These are phyloP conservation scores for Macrosteles quadrilineatus DNA, from an alignment of 1,140 invertebrate genomes.

Conservation along the genomic window DNA sequence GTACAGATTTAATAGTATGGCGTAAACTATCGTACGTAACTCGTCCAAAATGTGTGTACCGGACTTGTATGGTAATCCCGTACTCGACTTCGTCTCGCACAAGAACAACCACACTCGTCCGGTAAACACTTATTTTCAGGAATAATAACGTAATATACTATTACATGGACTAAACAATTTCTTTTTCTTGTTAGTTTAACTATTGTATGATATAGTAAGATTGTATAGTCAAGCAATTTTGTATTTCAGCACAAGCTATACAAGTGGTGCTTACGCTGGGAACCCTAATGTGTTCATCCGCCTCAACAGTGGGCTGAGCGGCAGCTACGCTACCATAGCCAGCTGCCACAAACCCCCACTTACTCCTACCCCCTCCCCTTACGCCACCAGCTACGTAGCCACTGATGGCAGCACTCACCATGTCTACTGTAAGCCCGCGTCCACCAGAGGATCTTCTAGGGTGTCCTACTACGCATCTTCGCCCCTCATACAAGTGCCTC, in stretches of 20 bases:
- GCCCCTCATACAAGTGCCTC: constrained; percentile 28
- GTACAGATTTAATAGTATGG: too few species aligned
- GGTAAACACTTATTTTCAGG: too few species aligned
- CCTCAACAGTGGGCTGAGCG: constrained; percentile 66
- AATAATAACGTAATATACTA: too few species aligned
- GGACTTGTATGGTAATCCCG: too few species aligned
- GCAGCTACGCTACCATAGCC: constrained; percentile 78
- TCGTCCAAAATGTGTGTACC: too few species aligned
- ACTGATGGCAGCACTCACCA: constrained; percentile 50
- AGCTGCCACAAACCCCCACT: constrained; percentile 68
- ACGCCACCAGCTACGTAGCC: constrained; percentile 61
- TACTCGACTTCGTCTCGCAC: too few species aligned
- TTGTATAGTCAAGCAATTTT: too few species aligned
- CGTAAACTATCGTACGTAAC: too few species aligned
- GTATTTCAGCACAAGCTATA: constrained; percentile 58
- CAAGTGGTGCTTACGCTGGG: constrained; percentile 66
- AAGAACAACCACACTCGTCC: too few species aligned
- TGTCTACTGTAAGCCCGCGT: constrained; percentile 56
- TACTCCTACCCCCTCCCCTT: constrained; percentile 49
- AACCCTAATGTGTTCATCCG: constrained; percentile 58
- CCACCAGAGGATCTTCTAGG: constrained; percentile 52
- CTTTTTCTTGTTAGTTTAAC: too few species aligned
- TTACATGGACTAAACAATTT: too few species aligned
- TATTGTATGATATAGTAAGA: too few species aligned
- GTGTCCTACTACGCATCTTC: constrained; percentile 62